Evolutionary conservation across 2,888 invertebrate species (phyloP).

Genomic region (Trissoscelio sp.): DNA sequence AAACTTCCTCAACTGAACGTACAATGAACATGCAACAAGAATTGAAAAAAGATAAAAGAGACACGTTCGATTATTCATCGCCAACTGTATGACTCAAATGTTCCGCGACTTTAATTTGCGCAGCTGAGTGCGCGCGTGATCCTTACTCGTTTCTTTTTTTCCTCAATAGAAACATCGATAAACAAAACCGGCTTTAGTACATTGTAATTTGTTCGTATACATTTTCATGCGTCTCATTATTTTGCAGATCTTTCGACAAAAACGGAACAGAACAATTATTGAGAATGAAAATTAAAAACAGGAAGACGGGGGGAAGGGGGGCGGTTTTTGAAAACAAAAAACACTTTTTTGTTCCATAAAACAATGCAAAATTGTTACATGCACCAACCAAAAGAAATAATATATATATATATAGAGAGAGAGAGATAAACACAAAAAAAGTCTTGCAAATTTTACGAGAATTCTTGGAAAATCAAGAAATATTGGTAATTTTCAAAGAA

Average conservation of each 20-base stretch:
- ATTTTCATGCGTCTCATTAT: slow-evolving; percentile 17
- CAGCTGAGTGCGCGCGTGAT: slow-evolving; percentile 42
- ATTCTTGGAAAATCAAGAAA: no score
- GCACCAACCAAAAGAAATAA: no score
- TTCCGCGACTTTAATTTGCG: slow-evolving; percentile 37
- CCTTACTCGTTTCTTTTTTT: slow-evolving; percentile 4
- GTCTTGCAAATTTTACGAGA: no score
- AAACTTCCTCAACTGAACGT: no score
- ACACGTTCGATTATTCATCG: slow-evolving; percentile 43
- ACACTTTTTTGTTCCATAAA: slow-evolving; percentile 7
- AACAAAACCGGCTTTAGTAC: slow-evolving; percentile 18
- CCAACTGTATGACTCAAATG: slow-evolving; percentile 24
- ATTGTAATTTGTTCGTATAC: slow-evolving; percentile 10
- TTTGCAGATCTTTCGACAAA: not conserved
- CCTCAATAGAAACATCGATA: slow-evolving; percentile 9
- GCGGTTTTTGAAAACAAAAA: slow-evolving; percentile 1
- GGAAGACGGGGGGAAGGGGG: not conserved
- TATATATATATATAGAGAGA: no score
- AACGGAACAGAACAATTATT: not conserved
- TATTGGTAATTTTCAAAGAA: no score
- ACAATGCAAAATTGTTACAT: slow-evolving; percentile 5
- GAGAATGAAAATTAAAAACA: not conserved
- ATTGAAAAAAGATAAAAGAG: not conserved
- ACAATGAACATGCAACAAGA: no score
- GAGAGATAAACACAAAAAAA: no score